Conservation (phyloP, 2,113 vertebrate genomes). For the Corythoichthys intestinalis region DNA sequence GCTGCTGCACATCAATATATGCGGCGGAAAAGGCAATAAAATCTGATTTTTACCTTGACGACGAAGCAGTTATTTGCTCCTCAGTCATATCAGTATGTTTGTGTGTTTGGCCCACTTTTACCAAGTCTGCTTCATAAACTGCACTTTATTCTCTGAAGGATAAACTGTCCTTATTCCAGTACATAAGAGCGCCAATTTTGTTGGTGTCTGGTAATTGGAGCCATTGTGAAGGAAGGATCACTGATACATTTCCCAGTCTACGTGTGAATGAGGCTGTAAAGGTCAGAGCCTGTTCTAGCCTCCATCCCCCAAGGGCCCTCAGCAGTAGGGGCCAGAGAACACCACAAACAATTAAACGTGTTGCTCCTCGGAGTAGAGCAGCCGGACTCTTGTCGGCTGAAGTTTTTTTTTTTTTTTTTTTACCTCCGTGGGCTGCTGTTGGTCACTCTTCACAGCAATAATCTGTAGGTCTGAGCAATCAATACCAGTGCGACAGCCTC, state of each 20-base stretch:
- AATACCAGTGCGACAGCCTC: conserved; percentile 68
- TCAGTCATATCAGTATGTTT: not conserved
- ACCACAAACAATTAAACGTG: conserved; percentile 79
- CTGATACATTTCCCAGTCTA: conserved; percentile 72
- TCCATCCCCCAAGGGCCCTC: conserved; percentile 67
- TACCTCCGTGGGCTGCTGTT: conserved; percentile 69
- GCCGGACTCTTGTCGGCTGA: conserved; percentile 57
- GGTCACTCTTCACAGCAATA: conserved; percentile 78
- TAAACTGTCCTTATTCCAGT: conserved; percentile 42
- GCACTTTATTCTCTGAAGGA: conserved; percentile 35
- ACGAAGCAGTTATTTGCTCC: not conserved
- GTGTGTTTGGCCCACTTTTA: conserved; percentile 24
- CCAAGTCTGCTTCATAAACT: conserved; percentile 23
- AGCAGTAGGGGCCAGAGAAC: conserved; percentile 65
- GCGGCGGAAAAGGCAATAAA: conserved; percentile 16
- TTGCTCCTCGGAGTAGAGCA: conserved; percentile 63
- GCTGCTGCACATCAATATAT: conserved; percentile 42
- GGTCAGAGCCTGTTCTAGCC: conserved; percentile 72
- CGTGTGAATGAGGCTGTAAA: conserved; percentile 71
- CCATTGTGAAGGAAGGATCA: conserved; percentile 66
- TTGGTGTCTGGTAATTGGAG: conserved; percentile 77
- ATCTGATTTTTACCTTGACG: conserved; percentile 25
- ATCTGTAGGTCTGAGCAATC: conserved; percentile 76
- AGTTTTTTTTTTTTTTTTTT: conserved; percentile 50
- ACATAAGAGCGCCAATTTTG: conserved; percentile 59